phyloP scores from a whole-genome alignment of 1,140 invertebrate genomes.

The Radopholus similis region DNA sequence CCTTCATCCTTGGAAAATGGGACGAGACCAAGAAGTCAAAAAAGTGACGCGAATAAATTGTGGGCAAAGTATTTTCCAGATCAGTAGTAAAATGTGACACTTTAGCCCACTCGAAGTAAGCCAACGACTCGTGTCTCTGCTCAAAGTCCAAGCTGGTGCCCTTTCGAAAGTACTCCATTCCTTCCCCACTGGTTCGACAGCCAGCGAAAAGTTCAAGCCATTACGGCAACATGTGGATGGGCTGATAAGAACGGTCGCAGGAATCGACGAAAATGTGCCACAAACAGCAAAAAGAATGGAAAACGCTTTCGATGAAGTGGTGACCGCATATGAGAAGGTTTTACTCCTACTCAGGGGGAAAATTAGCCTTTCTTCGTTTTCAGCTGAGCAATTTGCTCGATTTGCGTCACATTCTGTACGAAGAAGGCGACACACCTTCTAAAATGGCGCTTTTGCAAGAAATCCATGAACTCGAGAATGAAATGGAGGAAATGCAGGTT shows the following conservation, averaged over 20 bases:
- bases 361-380: slow-evolving; percentile 16
- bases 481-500: slow-evolving; percentile 45
- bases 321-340: slow-evolving; percentile 37
- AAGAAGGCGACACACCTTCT: neutral
- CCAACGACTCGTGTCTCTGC: slow-evolving; percentile 28
- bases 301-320: slow-evolving; percentile 33
- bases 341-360: neutral
- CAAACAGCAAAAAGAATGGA: slow-evolving; percentile 25
- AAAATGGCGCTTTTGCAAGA: slow-evolving; percentile 21
- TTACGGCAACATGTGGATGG: slow-evolving; percentile 30
- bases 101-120: slow-evolving; percentile 38
- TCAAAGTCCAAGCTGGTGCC: slow-evolving; percentile 42
- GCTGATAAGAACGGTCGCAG: slow-evolving; percentile 35
- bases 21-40: neutral
- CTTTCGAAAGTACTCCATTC: slow-evolving; percentile 41
- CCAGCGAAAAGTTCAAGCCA: slow-evolving; percentile 10
- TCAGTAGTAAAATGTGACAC: neutral
- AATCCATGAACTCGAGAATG: slow-evolving; percentile 35
- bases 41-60: slow-evolving; percentile 17
- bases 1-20: neutral
- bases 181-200: neutral
- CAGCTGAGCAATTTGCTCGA: slow-evolving; percentile 8
- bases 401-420: neutral
- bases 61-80: slow-evolving; percentile 30
- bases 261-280: slow-evolving; percentile 31